Base-by-base conservation (phyloP, 1,140 invertebrate species). In the Scaptomyza pallida region DNA sequence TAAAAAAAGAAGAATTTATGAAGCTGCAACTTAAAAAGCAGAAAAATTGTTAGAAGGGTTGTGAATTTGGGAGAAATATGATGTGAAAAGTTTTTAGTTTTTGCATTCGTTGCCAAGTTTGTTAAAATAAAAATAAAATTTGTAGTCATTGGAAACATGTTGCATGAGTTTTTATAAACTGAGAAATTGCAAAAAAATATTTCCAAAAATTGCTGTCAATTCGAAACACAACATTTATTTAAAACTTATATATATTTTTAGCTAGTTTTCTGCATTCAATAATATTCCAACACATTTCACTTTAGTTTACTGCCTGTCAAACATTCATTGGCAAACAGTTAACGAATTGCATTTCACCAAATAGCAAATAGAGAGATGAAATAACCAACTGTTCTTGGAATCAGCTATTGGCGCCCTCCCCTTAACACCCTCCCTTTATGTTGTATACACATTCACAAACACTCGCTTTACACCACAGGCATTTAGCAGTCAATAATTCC, bases 401-500 rank as follows among this genome's bases (percentile, higher is more conserved):
- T 35, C 13, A 35, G 41, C 51, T 40, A n/a, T 3, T 54, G 10
- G 16, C 13, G 10, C 5, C 9, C 52, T 5, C 12, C 55, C 21
- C 17, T 55, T 12, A 26, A 16, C 37, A 19, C 51, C 15, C 5
- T 12, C 26, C 19, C 45, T 23, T 15, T 37, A 21, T 2, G 8
- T 26, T 21, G 19, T 21, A 4, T 21, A 30, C 15, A 23, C 26
- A 19, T n/a, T n/a, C 56, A 30, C 15, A 23, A 16, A 13, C 23
- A 23, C 44, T 16, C n/a, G 4, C 2, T 12, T n/a, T 45, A 40
- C 5, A 59, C 23, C 44, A 41, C 43, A 43, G 65, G 56, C 55
- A 72, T 76, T 86, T 73, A 48, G 56, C 72, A 80, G 72, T 59
- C 80, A 86, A 83, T 83, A 86, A 80, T 86, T 80, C 69, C 76